These are phyloP conservation scores for Prosapia bicincta DNA, from an alignment of 2,888 invertebrate species.

Conservation along the genomic window DNA sequence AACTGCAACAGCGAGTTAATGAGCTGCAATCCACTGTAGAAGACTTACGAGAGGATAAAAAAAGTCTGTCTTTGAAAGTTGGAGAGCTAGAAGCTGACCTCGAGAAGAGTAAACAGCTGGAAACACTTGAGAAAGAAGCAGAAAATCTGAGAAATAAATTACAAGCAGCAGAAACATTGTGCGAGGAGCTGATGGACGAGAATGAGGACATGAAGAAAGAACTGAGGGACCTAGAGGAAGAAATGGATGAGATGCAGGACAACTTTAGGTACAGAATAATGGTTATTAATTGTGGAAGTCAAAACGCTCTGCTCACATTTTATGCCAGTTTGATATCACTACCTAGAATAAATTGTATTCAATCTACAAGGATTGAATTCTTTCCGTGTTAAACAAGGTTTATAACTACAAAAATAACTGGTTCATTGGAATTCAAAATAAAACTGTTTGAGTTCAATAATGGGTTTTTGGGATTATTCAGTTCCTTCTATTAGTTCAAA, in stretches of 20 bases:
- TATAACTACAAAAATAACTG: too few species aligned
- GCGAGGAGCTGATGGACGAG: conserved; percentile 93
- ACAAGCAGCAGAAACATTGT: conserved; percentile 83
- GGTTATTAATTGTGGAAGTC: too few species aligned
- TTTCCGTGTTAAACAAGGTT: too few species aligned
- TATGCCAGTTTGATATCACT: too few species aligned
- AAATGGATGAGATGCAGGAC: conserved; percentile 99
- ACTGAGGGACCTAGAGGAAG: conserved; percentile 87
- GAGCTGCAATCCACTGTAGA: conserved; percentile 78
- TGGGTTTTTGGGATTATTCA: too few species aligned
- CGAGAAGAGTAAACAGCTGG: conserved; percentile 44
- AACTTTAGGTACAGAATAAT: conserved; percentile 75
- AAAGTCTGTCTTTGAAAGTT: conserved; percentile 64
- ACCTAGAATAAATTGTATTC: too few species aligned
- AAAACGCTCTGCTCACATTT: too few species aligned
- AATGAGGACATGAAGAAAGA: conserved; percentile 94
- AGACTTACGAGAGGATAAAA: conserved; percentile 75
- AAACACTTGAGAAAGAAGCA: conserved; percentile 33
- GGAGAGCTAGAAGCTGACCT: conserved; percentile 71
- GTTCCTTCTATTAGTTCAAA: too few species aligned
- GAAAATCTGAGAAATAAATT: conserved; percentile 71
- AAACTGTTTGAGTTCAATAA: too few species aligned
- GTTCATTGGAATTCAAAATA: too few species aligned
- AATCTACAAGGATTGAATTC: too few species aligned
- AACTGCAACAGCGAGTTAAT: conserved; percentile 82